Evolutionary conservation across 2,113 vertebrate species (phyloP).

Genomic region (Suricata suricatta): DNA sequence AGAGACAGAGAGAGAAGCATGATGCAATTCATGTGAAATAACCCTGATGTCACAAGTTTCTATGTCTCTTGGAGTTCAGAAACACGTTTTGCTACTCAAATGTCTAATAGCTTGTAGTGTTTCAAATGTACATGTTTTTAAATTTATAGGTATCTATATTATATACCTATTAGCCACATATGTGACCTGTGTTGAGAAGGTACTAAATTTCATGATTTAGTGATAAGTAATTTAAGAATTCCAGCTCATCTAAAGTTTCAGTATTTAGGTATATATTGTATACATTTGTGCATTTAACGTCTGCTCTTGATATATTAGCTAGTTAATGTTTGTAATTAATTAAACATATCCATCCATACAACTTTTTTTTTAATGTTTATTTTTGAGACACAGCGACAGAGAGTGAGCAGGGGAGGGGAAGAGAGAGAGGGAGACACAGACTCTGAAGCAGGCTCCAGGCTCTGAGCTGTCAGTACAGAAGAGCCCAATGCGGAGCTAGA

Average conservation of each 20-base stretch:
- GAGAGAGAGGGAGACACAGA: no score
- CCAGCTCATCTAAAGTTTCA: background rate
- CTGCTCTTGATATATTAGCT: background rate
- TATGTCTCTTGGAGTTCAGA: conserved; percentile 26
- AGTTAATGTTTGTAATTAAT: background rate
- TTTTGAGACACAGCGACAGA: no score
- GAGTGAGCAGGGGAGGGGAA: no score
- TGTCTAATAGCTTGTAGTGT: background rate
- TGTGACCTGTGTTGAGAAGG: background rate
- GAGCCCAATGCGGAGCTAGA: no score
- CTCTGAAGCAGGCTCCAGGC: no score
- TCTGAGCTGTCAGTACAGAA: no score
- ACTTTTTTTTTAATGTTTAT: background rate
- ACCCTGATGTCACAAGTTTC: conserved; percentile 57
- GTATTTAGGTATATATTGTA: background rate
- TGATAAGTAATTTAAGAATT: conserved; percentile 32
- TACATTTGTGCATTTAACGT: background rate
- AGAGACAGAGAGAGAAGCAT: conserved; percentile 60
- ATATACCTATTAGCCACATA: background rate
- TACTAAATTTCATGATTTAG: background rate
- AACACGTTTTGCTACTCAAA: conserved; percentile 19
- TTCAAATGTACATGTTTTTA: background rate
- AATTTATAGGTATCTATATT: background rate
- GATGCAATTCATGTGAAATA: conserved; percentile 83
- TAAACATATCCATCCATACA: background rate